These are phyloP conservation scores for Epinephelus awoara DNA, from an alignment of 2,797 vertebrate genomes.

Conservation along the genomic window DNA sequence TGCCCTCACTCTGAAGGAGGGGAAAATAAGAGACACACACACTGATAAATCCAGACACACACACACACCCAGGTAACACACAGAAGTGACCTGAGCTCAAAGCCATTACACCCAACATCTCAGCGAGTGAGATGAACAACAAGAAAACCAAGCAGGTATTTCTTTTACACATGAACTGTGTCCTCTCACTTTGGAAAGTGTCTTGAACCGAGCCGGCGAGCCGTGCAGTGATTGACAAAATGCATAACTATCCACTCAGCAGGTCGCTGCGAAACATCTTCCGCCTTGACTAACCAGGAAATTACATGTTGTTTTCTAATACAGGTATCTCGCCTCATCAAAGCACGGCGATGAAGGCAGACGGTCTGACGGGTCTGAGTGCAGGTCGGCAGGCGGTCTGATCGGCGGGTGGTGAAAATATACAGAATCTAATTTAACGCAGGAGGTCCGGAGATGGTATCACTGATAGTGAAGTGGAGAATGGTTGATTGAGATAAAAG, in stretches of 20 bases:
- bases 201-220: conserved; percentile 18
- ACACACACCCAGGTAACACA: conserved; percentile 1
- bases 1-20: neutral
- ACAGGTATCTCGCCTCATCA: conserved; percentile 42
- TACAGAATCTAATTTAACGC: conserved; percentile 47
- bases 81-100: conserved; percentile 9
- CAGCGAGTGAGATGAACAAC: neutral
- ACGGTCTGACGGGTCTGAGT: conserved; percentile 5
- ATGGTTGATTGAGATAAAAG: conserved; percentile 75
- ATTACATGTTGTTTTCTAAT: conserved; percentile 44
- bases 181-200: conserved; percentile 14
- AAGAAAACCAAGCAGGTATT: neutral
- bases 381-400: conserved; percentile 6
- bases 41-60: neutral
- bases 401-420: conserved; percentile 6
- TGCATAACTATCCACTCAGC: conserved; percentile 44
- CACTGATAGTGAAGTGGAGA: conserved; percentile 46
- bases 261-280: conserved; percentile 23
- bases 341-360: conserved; percentile 31
- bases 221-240: conserved; percentile 35
- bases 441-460: conserved; percentile 49
- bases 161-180: conserved; percentile 20
- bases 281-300: conserved; percentile 52
- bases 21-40: neutral
- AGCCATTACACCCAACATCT: neutral